These are phyloP conservation scores for Drosophila merina DNA, from an alignment of 2,888 invertebrate genomes.

Conservation along the genomic window DNA sequence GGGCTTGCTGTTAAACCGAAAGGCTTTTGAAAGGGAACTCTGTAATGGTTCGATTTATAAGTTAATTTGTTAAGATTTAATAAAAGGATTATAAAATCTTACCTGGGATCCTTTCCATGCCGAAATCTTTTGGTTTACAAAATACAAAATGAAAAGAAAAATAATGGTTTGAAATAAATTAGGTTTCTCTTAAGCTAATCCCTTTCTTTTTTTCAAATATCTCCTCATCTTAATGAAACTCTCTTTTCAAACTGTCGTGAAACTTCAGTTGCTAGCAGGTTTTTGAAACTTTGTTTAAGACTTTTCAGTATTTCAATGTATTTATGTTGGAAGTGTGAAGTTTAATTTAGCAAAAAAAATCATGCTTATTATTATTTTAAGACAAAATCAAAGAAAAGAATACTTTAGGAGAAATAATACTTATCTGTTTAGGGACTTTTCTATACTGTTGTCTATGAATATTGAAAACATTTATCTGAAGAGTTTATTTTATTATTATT, in stretches of 20 bases:
- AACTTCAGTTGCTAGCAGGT: slow-evolving; percentile 54
- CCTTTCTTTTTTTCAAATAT: neutral
- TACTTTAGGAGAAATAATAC: neutral
- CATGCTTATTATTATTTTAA: neutral
- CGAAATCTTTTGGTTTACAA: slow-evolving; percentile 77
- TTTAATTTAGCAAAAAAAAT: neutral
- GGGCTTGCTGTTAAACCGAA: slow-evolving; percentile 83
- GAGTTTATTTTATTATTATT: neutral
- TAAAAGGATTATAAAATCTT: slow-evolving; percentile 5
- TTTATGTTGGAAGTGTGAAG: neutral
- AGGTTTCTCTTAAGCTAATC: neutral
- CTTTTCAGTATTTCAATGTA: neutral
- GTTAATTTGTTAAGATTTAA: neutral
- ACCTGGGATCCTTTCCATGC: slow-evolving; percentile 85
- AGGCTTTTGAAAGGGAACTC: slow-evolving; percentile 84
- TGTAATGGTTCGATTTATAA: slow-evolving; percentile 31
- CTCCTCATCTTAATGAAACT: neutral
- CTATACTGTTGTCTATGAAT: neutral
- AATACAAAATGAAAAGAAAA: slow-evolving; percentile 38
- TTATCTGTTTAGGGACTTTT: neutral
- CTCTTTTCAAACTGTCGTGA: slow-evolving; percentile 51
- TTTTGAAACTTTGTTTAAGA: neutral
- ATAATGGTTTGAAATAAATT: slow-evolving; percentile 30
- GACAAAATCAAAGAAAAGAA: neutral
- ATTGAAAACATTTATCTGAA: too few species aligned